Percentiles rank a stretch among this genome's conserved stretches.
Conservation (phyloP, 2,113 vertebrate genomes). For the Mobula birostris region DNA sequence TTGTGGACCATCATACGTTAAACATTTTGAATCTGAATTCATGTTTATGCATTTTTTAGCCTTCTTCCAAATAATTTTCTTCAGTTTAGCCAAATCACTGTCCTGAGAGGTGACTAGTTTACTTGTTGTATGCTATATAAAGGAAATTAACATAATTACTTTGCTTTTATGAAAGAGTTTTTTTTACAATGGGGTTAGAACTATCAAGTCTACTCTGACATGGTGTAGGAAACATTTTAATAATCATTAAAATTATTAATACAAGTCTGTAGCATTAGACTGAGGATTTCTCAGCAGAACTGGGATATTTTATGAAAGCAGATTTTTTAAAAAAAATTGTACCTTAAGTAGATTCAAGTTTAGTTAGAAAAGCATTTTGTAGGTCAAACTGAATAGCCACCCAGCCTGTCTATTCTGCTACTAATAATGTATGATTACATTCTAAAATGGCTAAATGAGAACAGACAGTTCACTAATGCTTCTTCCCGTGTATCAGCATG, state of each 20-base stretch:
- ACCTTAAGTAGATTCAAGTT: slow-evolving; percentile 24
- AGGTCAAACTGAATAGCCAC: slow-evolving; percentile 29
- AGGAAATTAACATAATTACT: neutral
- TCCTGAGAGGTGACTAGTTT: neutral
- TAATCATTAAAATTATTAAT: neutral
- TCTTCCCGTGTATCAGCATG: slow-evolving; percentile 33
- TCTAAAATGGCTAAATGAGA: slow-evolving; percentile 33
- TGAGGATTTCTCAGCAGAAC: neutral
- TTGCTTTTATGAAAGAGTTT: neutral
- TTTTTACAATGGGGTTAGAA: neutral
- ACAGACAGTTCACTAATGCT: slow-evolving; percentile 32
- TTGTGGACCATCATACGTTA: neutral
- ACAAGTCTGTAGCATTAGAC: neutral
- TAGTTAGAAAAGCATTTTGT: slow-evolving; percentile 26
- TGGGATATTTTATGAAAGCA: neutral
- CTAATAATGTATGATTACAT: slow-evolving; percentile 35
- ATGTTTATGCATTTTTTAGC: neutral
- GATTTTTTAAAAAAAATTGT: slow-evolving; percentile 4
- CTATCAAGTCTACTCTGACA: neutral
- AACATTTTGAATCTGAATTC: neutral
- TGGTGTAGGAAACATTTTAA: neutral
- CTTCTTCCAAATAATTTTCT: neutral
- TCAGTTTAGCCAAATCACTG: neutral
- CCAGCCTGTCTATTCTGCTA: slow-evolving; percentile 31
- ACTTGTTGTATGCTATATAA: neutral